Conservation (phyloP, 2,888 invertebrate genomes). For the Orchestes rusci region DNA sequence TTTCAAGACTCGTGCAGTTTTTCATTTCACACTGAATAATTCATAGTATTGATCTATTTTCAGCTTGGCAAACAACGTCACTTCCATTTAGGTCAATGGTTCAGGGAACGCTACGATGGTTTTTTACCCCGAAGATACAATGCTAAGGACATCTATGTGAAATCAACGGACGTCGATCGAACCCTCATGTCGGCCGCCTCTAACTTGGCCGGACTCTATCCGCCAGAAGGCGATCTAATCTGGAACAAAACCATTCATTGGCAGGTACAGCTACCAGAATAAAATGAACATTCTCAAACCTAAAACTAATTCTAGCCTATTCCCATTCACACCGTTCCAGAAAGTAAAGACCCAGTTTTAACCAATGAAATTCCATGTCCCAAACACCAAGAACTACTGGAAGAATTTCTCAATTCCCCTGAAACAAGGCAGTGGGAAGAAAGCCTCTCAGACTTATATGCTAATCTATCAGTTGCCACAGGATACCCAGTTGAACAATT, state of each 20-base stretch:
- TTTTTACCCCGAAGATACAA: constrained; percentile 49
- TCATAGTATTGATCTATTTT: too few relatives aligned
- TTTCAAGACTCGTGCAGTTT: too few relatives aligned
- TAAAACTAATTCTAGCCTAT: constrained; percentile 11
- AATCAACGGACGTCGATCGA: constrained; percentile 76
- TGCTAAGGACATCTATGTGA: constrained; percentile 49
- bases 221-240: constrained; percentile 49
- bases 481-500: constrained; percentile 44
- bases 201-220: constrained; percentile 67
- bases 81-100: constrained; percentile 62
- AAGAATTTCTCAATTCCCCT: constrained; percentile 17
- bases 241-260: constrained; percentile 57
- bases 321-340: constrained; percentile 19
- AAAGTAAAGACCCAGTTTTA: constrained; percentile 14
- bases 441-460: constrained; percentile 52
- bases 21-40: too few relatives aligned
- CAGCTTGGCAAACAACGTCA: constrained; percentile 61
- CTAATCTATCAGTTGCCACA: constrained; percentile 49
- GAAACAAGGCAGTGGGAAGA: constrained; percentile 43
- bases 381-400: constrained; percentile 9
- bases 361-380: constrained; percentile 12
- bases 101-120: constrained; percentile 59
- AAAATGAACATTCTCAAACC: too few relatives aligned
- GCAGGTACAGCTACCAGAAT: constrained; percentile 44
- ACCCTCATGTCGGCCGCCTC: constrained; percentile 78